phyloP scores from a whole-genome alignment of 2,797 vertebrate genomes.

The Halcyon chelicuti region DNA sequence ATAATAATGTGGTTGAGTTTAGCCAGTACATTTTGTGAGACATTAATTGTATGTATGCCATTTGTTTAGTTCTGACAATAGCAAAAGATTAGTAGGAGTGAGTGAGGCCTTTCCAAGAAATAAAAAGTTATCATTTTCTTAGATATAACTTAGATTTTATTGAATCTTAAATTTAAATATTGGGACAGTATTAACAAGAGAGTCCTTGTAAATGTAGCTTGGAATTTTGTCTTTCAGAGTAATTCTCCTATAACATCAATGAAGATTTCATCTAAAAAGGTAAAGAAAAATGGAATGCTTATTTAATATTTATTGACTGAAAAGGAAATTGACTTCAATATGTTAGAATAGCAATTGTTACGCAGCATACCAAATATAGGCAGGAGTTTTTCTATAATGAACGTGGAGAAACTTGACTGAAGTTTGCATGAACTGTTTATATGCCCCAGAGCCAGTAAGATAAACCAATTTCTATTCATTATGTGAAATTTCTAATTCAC shows the following conservation, averaged over 20 bases:
- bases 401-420: background rate
- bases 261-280: constrained; percentile 97
- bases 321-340: background rate
- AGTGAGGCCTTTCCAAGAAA: background rate
- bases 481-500: background rate
- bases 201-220: background rate
- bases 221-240: constrained; percentile 82
- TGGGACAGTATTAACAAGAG: background rate
- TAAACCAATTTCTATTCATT: background rate
- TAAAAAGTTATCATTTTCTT: background rate
- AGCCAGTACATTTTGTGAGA: background rate
- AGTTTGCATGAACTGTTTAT: background rate
- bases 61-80: constrained; percentile 29
- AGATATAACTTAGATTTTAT: background rate
- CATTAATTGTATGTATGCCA: background rate
- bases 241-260: constrained; percentile 90
- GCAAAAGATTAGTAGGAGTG: background rate
- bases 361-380: background rate
- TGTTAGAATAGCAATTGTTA: background rate
- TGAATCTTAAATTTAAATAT: background rate
- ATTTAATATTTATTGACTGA: background rate
- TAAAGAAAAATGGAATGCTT: constrained; percentile 71
- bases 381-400: background rate
- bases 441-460: background rate
- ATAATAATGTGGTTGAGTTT: background rate